Evolutionary conservation across 1,140 invertebrate species (phyloP), one percentile per base, ranked within the genome.

Genomic region (Brachionus paranguensis): DNA sequence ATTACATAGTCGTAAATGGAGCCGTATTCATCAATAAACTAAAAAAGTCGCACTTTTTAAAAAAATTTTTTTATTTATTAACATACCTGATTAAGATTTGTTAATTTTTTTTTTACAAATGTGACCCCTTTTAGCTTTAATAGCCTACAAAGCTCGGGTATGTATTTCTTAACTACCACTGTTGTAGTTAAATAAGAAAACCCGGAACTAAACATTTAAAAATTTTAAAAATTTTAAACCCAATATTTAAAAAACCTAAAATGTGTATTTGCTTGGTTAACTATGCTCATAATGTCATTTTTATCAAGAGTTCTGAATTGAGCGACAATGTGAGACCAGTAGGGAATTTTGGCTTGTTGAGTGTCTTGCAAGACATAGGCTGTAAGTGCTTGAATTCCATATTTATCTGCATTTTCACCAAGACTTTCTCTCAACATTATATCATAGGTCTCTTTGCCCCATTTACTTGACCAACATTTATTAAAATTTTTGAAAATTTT

Each of bases 391-490:
- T 92, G 92, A 12, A 96, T 89, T n/a, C 95, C 95, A 27, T 93
- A 92, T 64, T 89, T 85, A 10, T 89, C 87, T 12, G 92, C 91
- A 85, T 94, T 92, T 0, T 89, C 85, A 1, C 91, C 91, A 81
- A 91, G 91, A 5, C 92, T 89, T 60, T 94, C 91, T 2, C 92
- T 89, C 81, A 93, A 91, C 90, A 94, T 96, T 89, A 93, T 93
- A 70, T 93, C 86, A 89, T 94, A 96, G 0, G 95, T 94, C 87
- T 94, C 92, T 29, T 88, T 89, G 68, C 95, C 92, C 94, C 94
- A 95, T 90, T 92, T 89, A 86, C 93, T 94, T 85, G 68, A 88
- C 45, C 45, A 89, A 24, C 84, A 85, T 64, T 45, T 8, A 37
- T 8, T 24, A 43, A 17, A 7, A 43, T 10, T 43, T 41, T 20